Conservation (phyloP, 2,113 vertebrate genomes). For the Diphyllodes magnificus region DNA sequence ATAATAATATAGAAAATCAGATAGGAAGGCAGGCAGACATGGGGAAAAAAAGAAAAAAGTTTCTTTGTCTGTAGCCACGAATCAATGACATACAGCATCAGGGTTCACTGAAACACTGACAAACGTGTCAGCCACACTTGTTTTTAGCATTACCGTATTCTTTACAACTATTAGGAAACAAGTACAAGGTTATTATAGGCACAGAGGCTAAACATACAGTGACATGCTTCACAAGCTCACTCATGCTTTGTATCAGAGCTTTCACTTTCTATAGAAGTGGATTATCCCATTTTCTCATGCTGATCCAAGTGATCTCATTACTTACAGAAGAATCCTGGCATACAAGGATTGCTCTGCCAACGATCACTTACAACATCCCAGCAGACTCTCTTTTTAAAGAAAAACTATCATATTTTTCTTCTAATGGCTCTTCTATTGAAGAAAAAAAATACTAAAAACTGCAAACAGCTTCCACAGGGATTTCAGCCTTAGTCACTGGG, state of each 20-base stretch:
- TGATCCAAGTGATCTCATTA: slow-evolving; percentile 54
- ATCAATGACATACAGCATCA: slow-evolving; percentile 2
- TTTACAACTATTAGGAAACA: slow-evolving; percentile 14
- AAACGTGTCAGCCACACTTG: slow-evolving; percentile 21
- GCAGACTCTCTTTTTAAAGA: slow-evolving; percentile 25
- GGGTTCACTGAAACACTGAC: slow-evolving; percentile 32
- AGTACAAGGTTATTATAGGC: slow-evolving; percentile 1
- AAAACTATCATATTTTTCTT: not conserved
- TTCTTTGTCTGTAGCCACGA: slow-evolving; percentile 24
- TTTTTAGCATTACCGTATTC: slow-evolving; percentile 14
- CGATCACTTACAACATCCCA: not conserved
- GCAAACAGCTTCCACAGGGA: not conserved
- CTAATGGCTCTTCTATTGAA: not conserved
- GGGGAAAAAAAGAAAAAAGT: not conserved
- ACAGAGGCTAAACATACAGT: slow-evolving; percentile 5
- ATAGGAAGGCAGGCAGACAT: not conserved
- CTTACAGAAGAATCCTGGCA: slow-evolving; percentile 28
- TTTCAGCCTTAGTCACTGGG: not conserved
- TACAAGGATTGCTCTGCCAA: slow-evolving; percentile 7
- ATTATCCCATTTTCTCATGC: slow-evolving; percentile 46
- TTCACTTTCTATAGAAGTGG: slow-evolving; percentile 11
- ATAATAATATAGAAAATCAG: not conserved
- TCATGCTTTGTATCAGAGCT: slow-evolving; percentile 2
- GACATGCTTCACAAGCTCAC: slow-evolving; percentile 24
- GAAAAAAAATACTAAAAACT: not conserved